A percentile compares a stretch with the other conserved stretches of the same genome.
Evolutionary conservation across 2,888 invertebrate genomes (phyloP).

Genomic region (Spisula subtruncata): DNA sequence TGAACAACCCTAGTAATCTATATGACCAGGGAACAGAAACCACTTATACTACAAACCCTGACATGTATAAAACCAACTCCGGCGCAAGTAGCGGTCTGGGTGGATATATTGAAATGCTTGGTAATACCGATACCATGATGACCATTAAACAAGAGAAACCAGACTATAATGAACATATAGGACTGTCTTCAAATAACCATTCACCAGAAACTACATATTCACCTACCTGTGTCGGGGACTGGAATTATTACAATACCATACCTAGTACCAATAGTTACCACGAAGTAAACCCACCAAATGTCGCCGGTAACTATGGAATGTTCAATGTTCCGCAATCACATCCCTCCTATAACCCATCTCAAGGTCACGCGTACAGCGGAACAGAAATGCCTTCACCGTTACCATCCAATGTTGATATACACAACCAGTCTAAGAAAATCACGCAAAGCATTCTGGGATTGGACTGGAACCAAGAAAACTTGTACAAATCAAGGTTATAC

Average conservation of each 20-base stretch:
- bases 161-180: constrained; percentile 59
- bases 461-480: constrained; percentile 59
- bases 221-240: constrained; percentile 65
- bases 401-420: constrained; percentile 63
- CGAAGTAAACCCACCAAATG: neutral
- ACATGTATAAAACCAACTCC: constrained; percentile 52
- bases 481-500: constrained; percentile 65
- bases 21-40: constrained; percentile 29
- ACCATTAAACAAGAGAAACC: constrained; percentile 65
- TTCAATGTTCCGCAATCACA: constrained; percentile 7
- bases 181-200: constrained; percentile 29
- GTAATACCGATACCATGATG: constrained; percentile 52
- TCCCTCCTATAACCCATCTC: constrained; percentile 15
- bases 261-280: constrained; percentile 31
- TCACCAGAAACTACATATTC: constrained; percentile 60
- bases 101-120: constrained; percentile 66
- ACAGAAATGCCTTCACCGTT: constrained; percentile 6
- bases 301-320: constrained; percentile 3
- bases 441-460: constrained; percentile 59
- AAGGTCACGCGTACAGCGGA: constrained; percentile 16
- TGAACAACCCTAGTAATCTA: constrained; percentile 33
- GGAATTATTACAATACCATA: constrained; percentile 62
- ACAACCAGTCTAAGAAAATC: constrained; percentile 69
- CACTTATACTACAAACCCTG: constrained; percentile 34
- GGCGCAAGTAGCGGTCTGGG: constrained; percentile 34